A percentile compares a stretch with the other conserved stretches of the same genome.
Conservation (phyloP, 2,888 invertebrate species). For the Steinernema carpocapsae region DNA sequence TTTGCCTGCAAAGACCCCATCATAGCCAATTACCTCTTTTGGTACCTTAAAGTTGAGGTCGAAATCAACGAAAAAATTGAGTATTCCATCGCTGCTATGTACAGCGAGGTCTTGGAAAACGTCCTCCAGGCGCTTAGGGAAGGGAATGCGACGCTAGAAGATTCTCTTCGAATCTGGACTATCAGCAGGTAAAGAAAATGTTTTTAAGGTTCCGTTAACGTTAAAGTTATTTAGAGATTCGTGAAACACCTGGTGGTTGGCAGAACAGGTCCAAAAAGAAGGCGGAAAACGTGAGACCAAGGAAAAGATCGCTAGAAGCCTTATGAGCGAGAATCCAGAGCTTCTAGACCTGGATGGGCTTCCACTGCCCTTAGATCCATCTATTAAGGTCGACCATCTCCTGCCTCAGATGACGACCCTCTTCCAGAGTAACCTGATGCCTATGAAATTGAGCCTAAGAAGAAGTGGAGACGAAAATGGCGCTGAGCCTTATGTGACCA, state of each 20-base stretch:
- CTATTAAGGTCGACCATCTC: slow-evolving; percentile 84
- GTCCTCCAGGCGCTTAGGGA: slow-evolving; percentile 73
- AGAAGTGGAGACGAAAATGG: not conserved
- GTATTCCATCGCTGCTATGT: slow-evolving; percentile 38
- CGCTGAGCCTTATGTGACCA: slow-evolving; percentile 82
- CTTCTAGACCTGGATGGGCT: slow-evolving; percentile 79
- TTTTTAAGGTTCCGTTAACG: not conserved
- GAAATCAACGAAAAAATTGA: slow-evolving; percentile 75
- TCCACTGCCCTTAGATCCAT: slow-evolving; percentile 92
- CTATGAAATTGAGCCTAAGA: slow-evolving; percentile 42
- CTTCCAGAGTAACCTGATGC: slow-evolving; percentile 85
- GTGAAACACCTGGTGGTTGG: slow-evolving; percentile 74
- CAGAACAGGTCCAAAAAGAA: slow-evolving; percentile 86
- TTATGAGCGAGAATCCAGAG: slow-evolving; percentile 70
- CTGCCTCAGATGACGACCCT: slow-evolving; percentile 86
- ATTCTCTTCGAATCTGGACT: slow-evolving; percentile 79
- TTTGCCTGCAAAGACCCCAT: slow-evolving; percentile 83
- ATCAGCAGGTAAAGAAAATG: slow-evolving; percentile 74
- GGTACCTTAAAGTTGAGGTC: slow-evolving; percentile 91
- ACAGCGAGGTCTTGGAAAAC: slow-evolving; percentile 41
- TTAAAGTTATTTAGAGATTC: slow-evolving; percentile 39
- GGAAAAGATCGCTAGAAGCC: slow-evolving; percentile 42
- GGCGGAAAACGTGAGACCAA: slow-evolving; percentile 87
- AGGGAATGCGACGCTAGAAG: slow-evolving; percentile 63
- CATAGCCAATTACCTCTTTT: slow-evolving; percentile 94